Evolutionary conservation across 1,140 invertebrate genomes (phyloP).

Genomic region (Sogatella furcifera): DNA sequence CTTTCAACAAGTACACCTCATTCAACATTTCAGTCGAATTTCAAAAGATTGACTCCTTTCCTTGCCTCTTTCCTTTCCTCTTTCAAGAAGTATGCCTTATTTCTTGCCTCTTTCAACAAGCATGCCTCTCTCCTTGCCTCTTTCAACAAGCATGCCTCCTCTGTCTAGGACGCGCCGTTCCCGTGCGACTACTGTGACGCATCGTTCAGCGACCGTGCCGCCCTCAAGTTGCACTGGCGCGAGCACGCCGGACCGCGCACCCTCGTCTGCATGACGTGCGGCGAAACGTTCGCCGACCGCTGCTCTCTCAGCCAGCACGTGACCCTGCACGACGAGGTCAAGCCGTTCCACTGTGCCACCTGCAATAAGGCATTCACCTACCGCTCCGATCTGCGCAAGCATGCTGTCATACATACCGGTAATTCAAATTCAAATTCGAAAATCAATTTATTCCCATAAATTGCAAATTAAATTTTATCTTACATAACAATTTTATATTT

Average conservation of each 20-base stretch:
- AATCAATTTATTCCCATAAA: no score
- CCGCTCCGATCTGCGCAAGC: conserved; percentile 23
- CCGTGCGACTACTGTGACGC: conserved; percentile 24
- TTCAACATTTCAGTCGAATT: no score
- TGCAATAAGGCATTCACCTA: conserved; percentile 29
- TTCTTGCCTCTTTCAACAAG: not conserved
- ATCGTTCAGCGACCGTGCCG: conserved; percentile 16
- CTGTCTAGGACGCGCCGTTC: conserved; percentile 20
- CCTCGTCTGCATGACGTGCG: conserved; percentile 41
- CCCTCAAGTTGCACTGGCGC: conserved; percentile 22
- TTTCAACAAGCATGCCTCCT: not conserved
- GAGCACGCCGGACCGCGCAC: conserved; percentile 42
- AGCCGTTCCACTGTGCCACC: conserved; percentile 38
- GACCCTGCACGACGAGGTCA: conserved; percentile 43
- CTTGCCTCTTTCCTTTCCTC: not conserved
- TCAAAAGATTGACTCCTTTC: no score
- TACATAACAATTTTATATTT: no score
- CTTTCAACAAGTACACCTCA: not conserved
- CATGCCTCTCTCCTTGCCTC: not conserved
- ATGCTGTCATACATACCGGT: conserved; percentile 24
- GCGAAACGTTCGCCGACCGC: conserved; percentile 37
- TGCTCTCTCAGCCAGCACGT: conserved; percentile 41
- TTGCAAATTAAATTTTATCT: no score
- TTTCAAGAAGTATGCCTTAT: not conserved
- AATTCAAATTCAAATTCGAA: no score